phyloP scores from a whole-genome alignment of 2,888 invertebrate species.

The Torymus texanus region DNA sequence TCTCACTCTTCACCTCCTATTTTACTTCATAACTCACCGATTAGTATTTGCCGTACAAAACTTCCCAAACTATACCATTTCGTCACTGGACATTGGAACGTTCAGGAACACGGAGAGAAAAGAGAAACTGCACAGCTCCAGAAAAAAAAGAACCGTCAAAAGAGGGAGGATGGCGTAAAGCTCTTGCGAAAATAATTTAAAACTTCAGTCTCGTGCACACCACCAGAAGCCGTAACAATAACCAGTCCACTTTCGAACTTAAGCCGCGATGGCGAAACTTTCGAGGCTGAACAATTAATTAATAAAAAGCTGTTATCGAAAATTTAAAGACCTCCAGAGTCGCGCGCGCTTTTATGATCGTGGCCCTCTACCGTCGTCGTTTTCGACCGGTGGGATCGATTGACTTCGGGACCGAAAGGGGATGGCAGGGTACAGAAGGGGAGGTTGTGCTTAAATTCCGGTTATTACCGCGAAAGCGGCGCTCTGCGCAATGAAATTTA shows the following conservation, averaged over 20 bases:
- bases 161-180: neutral
- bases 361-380: neutral
- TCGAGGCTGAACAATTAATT: slow-evolving; percentile 39
- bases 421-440: too few species aligned
- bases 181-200: slow-evolving; percentile 48
- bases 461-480: too few species aligned
- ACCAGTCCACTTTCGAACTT: slow-evolving; percentile 41
- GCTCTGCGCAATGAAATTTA: too few species aligned
- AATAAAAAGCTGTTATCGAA: slow-evolving; percentile 52
- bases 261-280: slow-evolving; percentile 1
- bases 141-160: slow-evolving; percentile 21
- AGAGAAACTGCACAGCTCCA: too few species aligned
- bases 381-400: neutral
- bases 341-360: neutral
- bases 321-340: slow-evolving; percentile 37
- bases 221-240: slow-evolving; percentile 41
- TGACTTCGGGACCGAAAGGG: too few species aligned
- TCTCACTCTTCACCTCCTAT: neutral
- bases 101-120: too few species aligned
- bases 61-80: too few species aligned
- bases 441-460: too few species aligned
- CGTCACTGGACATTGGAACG: too few species aligned
- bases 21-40: slow-evolving; percentile 3
- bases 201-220: slow-evolving; percentile 13
- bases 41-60: too few species aligned